phyloP scores from a whole-genome alignment of 2,888 invertebrate species.

The Dasypolia templi region DNA sequence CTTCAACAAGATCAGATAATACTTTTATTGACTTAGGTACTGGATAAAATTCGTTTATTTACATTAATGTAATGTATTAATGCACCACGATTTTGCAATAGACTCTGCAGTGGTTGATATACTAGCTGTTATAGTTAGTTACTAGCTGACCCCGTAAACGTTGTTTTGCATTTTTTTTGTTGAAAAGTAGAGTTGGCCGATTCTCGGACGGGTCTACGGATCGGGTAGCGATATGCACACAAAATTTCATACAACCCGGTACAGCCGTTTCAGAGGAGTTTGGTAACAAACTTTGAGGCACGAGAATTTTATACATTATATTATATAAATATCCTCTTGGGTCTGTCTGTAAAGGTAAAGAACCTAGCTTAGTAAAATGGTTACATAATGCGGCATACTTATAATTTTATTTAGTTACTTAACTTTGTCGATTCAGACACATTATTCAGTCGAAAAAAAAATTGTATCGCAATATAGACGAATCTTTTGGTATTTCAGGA shows the following conservation, averaged over 20 bases:
- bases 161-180: too few relatives aligned
- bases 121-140: too few relatives aligned
- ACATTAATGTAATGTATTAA: conserved; percentile 6
- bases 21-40: conserved; percentile 34
- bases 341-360: neutral
- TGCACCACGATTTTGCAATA: conserved; percentile 31
- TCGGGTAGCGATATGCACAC: too few relatives aligned
- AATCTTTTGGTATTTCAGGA: neutral
- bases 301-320: too few relatives aligned
- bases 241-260: too few relatives aligned
- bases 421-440: neutral
- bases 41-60: conserved; percentile 13
- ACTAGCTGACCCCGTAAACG: too few relatives aligned
- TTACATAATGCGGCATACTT: too few relatives aligned
- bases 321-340: neutral
- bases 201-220: too few relatives aligned
- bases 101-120: neutral
- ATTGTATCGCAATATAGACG: neutral
- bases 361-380: neutral
- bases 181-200: too few relatives aligned
- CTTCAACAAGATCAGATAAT: conserved; percentile 40
- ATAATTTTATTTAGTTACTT: too few relatives aligned
- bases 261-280: too few relatives aligned
- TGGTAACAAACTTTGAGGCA: too few relatives aligned
- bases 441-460: neutral